Percentiles rank a stretch among this genome's conserved stretches.
These are phyloP conservation scores for Lasioglossum morio DNA, from an alignment of 2,888 invertebrate species.

Conservation along the genomic window DNA sequence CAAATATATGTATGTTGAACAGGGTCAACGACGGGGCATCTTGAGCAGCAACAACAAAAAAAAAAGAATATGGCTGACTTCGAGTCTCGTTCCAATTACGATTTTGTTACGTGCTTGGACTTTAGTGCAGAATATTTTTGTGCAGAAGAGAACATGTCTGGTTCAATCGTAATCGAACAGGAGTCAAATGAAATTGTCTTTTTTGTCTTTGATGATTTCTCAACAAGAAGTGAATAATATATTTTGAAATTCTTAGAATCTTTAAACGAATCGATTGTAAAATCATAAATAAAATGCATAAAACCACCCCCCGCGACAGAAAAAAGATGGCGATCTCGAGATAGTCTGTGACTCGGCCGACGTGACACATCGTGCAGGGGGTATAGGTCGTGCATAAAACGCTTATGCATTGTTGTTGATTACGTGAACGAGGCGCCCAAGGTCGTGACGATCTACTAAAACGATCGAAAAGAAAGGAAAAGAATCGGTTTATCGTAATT, in stretches of 20 bases:
- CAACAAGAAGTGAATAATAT: too few species aligned
- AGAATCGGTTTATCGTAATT: constrained; percentile 46
- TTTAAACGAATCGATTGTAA: too few species aligned
- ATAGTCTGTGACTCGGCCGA: not conserved
- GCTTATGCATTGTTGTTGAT: constrained; percentile 49
- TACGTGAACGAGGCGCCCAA: constrained; percentile 26
- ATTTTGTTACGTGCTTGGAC: not conserved
- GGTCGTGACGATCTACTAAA: constrained; percentile 43
- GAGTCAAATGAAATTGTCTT: not conserved
- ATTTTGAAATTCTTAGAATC: too few species aligned
- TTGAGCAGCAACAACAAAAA: not conserved
- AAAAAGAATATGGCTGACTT: not conserved
- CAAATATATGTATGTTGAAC: not conserved
- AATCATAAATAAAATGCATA: not conserved
- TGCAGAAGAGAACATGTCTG: too few species aligned
- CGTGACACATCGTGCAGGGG: constrained; percentile 12
- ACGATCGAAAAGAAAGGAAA: not conserved
- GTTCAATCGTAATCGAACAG: too few species aligned
- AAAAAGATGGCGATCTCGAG: not conserved
- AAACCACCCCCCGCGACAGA: not conserved
- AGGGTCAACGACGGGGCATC: not conserved
- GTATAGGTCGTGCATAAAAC: constrained; percentile 35
- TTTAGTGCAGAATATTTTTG: too few species aligned
- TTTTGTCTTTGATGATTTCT: not conserved
- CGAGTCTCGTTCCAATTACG: not conserved